Evolutionary conservation across 35 echinoderm and acorn worm species (phyloP).

Genomic region (Patiria miniata): DNA sequence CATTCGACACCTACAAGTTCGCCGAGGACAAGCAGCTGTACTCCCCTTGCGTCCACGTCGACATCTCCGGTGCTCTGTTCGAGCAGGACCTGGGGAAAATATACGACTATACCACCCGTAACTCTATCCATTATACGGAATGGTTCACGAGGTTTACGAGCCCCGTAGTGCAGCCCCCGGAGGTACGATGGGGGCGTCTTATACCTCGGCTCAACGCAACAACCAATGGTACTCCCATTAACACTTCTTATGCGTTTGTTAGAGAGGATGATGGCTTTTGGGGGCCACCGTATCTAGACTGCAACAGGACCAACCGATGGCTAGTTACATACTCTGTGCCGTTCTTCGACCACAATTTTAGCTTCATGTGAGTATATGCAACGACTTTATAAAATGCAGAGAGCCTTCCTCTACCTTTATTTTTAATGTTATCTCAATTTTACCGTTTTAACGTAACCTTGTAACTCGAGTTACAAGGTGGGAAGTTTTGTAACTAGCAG

Average conservation of each 20-base stretch:
- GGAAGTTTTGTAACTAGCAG: too few relatives aligned
- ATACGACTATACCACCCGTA: conserved; percentile 41
- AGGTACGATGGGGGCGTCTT: conserved; percentile 24
- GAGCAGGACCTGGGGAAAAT: conserved; percentile 58
- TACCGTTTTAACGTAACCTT: too few relatives aligned
- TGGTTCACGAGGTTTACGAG: conserved; percentile 61
- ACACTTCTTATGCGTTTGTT: conserved; percentile 58
- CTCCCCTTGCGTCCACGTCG: conserved; percentile 53
- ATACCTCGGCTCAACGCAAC: conserved; percentile 68
- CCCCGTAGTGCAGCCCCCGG: neutral
- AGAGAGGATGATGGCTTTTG: conserved; percentile 59
- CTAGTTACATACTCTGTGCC: conserved; percentile 82
- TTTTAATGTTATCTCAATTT: too few relatives aligned
- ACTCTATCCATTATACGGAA: conserved; percentile 21
- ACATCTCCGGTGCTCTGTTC: neutral
- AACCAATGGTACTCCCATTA: conserved; percentile 35
- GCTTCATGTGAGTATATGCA: conserved; percentile 78
- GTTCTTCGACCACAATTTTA: conserved; percentile 52
- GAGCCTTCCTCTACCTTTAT: too few relatives aligned
- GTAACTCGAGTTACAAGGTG: too few relatives aligned
- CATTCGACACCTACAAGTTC: conserved; percentile 40
- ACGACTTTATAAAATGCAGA: too few relatives aligned
- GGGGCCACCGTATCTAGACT: conserved; percentile 85
- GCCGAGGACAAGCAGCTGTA: conserved; percentile 35
- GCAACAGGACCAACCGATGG: conserved; percentile 67